Conservation (phyloP, 2,797 vertebrate species). For the Champsocephalus gunnari region DNA sequence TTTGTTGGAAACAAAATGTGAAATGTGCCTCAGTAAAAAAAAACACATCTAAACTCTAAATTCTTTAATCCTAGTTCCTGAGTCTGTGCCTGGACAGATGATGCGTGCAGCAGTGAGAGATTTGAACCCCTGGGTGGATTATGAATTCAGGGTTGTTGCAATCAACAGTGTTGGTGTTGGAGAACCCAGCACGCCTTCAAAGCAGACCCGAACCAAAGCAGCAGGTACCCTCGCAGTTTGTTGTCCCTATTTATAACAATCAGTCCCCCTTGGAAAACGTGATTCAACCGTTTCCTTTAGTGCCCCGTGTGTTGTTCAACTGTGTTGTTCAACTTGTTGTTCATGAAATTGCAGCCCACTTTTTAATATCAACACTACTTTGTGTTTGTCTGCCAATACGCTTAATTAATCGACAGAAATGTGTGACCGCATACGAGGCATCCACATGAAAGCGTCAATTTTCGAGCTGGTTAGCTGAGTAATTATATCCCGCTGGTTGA, state of each 20-base stretch:
- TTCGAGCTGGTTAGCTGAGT: conserved; percentile 48
- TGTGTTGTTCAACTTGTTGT: conserved; percentile 25
- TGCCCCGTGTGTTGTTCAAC: conserved; percentile 53
- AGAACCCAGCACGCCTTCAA: conserved; percentile 89
- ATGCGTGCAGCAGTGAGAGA: conserved; percentile 86
- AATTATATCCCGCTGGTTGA: conserved; percentile 63
- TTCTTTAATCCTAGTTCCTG: conserved; percentile 89
- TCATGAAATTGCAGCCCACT: conserved; percentile 36
- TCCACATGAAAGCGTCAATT: conserved; percentile 66
- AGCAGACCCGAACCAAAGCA: conserved; percentile 87
- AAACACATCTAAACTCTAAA: conserved; percentile 71
- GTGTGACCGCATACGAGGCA: conserved; percentile 41
- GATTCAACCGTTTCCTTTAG: conserved; percentile 62
- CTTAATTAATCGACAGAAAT: conserved; percentile 63
- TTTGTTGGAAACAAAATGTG: conserved; percentile 26
- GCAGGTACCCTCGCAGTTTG: conserved; percentile 82
- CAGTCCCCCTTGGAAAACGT: conserved; percentile 64
- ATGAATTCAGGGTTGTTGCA: conserved; percentile 91
- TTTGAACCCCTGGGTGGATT: conserved; percentile 92
- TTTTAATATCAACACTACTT: conserved; percentile 19
- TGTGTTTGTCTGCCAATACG: conserved; percentile 36
- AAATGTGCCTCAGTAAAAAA: conserved; percentile 14
- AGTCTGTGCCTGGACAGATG: conserved; percentile 89
- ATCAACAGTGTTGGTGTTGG: conserved; percentile 89
- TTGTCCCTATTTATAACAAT: conserved; percentile 52